Evolutionary conservation across 1,140 invertebrate genomes (phyloP).

Genomic region (Drosophila asahinai): DNA sequence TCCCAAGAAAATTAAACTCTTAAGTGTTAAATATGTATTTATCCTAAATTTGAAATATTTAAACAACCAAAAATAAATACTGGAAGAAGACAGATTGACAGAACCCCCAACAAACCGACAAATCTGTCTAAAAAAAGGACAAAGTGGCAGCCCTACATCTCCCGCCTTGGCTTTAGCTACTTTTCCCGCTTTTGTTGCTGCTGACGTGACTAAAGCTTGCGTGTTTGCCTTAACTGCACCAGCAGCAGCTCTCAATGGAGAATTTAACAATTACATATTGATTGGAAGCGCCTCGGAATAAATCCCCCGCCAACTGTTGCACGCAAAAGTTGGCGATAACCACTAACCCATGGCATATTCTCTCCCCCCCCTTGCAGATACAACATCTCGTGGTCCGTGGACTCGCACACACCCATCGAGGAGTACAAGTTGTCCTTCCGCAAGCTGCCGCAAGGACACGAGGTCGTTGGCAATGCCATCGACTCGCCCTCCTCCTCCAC

Average conservation of each 20-base stretch:
- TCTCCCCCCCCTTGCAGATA: slow-evolving; percentile 83
- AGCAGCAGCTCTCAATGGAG: slow-evolving; percentile 47
- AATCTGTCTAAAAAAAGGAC: background rate
- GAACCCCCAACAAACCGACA: too few relatives aligned
- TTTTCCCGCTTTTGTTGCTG: slow-evolving; percentile 20
- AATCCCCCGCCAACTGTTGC: slow-evolving; percentile 74
- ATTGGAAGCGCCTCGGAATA: slow-evolving; percentile 60
- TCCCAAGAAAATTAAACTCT: background rate
- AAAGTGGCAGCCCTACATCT: background rate
- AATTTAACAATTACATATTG: slow-evolving; percentile 81
- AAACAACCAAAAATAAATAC: background rate
- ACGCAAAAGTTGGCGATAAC: slow-evolving; percentile 58
- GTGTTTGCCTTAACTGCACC: slow-evolving; percentile 40
- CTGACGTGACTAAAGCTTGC: slow-evolving; percentile 39
- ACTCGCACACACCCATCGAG: slow-evolving; percentile 88
- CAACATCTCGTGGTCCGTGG: slow-evolving; percentile 89
- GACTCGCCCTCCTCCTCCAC: slow-evolving; percentile 85
- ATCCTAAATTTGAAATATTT: background rate
- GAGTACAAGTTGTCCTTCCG: slow-evolving; percentile 89
- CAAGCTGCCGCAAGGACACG: slow-evolving; percentile 86
- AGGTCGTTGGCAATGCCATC: slow-evolving; percentile 85
- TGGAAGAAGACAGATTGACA: too few relatives aligned
- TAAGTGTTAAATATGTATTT: background rate
- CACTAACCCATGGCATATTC: background rate
- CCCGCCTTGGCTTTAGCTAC: slow-evolving; percentile 1